Evolutionary conservation across 2,888 invertebrate genomes (phyloP).

Genomic region (Opisthograptis luteolata): DNA sequence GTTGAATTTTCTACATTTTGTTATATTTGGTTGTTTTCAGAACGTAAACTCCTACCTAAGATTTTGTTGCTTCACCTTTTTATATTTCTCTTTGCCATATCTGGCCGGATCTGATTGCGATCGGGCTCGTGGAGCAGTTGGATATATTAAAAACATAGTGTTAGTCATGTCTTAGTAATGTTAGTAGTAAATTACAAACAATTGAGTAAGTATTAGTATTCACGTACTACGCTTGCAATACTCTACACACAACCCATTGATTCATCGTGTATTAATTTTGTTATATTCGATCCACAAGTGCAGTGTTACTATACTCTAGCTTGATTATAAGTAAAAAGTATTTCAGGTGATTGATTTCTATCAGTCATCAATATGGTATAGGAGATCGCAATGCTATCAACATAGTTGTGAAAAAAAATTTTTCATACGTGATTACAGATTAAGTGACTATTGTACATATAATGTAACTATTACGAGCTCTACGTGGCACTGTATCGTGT

Average conservation of each 20-base stretch:
- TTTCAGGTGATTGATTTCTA: too few species aligned
- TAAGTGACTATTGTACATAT: too few species aligned
- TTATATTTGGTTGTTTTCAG: neutral
- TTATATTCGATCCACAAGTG: neutral
- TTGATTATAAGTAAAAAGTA: too few species aligned
- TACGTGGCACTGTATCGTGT: too few species aligned
- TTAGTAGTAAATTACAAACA: conserved; percentile 18
- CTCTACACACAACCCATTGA: conserved; percentile 2
- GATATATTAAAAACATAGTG: neutral
- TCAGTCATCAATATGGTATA: too few species aligned
- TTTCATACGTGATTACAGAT: too few species aligned
- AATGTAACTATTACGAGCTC: too few species aligned
- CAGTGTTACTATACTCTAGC: too few species aligned
- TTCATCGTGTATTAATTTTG: conserved; percentile 7
- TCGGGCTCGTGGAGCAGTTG: neutral
- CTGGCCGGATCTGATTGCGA: neutral
- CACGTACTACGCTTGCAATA: conserved; percentile 8
- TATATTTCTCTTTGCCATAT: neutral
- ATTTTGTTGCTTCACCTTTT: neutral
- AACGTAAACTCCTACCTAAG: too few species aligned
- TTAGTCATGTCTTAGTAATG: conserved; percentile 21
- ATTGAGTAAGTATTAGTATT: conserved; percentile 22
- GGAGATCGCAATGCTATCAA: too few species aligned
- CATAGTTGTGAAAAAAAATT: too few species aligned
- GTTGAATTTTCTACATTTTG: neutral